Evolutionary conservation across 1,140 invertebrate species (phyloP), one percentile per base, ranked within the genome.

Genomic region (Aricia agestis): DNA sequence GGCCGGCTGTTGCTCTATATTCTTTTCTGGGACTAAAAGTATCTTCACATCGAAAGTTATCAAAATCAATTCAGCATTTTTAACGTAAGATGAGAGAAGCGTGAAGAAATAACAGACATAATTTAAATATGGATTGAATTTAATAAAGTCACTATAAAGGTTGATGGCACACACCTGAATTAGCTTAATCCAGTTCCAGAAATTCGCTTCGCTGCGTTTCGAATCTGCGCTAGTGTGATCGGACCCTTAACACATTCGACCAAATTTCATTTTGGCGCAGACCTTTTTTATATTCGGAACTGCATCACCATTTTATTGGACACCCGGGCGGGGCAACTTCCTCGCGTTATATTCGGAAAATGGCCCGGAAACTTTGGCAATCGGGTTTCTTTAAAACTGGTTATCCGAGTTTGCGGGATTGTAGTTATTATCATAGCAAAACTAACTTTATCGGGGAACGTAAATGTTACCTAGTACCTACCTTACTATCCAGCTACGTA

Each of bases 351-450:
- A 15, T 52, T 52, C 11, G 45, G 45, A 52, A 52, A 52, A 52
- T 52, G 10, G 13, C 13, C 1, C 13, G 10, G 45, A 52, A 52
- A 52, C 45, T 52, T 52, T 11, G 6, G 45, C 45, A 52, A 52
- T 52, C 45, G 45, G 45, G 45, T 52, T 52, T 52, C 45, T 52
- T 52, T 52, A 52, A 52, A 52, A 52, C 45, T 52, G 45, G 45
- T 52, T 52, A 52, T 52, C 45, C 13, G 1, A 52, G 45, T 52
- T 52, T 13, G 1, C 45, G 45, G 45, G 45, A 52, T 52, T 52
- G 45, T 52, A 9, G 45, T 52, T 15, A 52, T 52, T 52, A 42
- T 42, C 41, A 15, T 15, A 52, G 45, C 45, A 10, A 15, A 52
- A 52, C 45, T 52, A 36, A 36, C 36, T 52, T 52, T 52, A 42